These are phyloP conservation scores for Enteromius viviparus DNA, from an alignment of 2,797 vertebrate genomes.

Conservation along the genomic window DNA sequence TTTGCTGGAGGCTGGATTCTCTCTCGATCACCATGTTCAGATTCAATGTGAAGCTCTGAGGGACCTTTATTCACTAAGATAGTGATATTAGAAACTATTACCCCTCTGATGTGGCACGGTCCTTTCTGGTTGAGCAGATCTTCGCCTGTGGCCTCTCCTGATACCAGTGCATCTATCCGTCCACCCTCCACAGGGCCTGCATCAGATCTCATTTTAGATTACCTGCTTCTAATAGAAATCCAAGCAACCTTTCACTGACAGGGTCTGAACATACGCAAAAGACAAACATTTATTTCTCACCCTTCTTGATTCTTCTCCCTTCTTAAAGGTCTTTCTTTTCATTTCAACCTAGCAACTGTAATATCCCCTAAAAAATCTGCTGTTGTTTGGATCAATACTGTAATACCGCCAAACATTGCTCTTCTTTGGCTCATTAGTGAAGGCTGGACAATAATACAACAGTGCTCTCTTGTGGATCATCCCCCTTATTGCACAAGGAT, in stretches of 20 bases:
- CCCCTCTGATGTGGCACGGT: neutral
- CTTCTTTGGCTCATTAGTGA: neutral
- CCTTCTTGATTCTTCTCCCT: neutral
- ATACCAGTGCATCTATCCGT: slow-evolving; percentile 36
- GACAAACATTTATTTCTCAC: slow-evolving; percentile 33
- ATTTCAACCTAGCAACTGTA: neutral
- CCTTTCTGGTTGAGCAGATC: slow-evolving; percentile 18
- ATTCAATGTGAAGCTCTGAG: neutral
- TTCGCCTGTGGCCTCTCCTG: slow-evolving; percentile 18
- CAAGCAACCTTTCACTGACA: slow-evolving; percentile 1
- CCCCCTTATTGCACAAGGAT: neutral
- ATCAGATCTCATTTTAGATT: slow-evolving; percentile 63
- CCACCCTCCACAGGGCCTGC: slow-evolving; percentile 33
- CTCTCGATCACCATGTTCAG: neutral
- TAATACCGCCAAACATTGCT: neutral
- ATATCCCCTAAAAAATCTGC: neutral
- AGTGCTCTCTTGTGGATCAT: slow-evolving; percentile 55
- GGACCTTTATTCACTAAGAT: neutral
- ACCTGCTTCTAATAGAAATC: slow-evolving; percentile 39
- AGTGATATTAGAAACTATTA: slow-evolving; percentile 34
- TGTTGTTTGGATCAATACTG: neutral
- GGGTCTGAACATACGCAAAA: neutral
- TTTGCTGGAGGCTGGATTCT: slow-evolving; percentile 1
- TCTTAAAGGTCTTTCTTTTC: neutral
- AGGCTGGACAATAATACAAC: slow-evolving; percentile 26